These are phyloP conservation scores for Alouatta palliata DNA, from an alignment of 2,113 vertebrate species.

Conservation along the genomic window DNA sequence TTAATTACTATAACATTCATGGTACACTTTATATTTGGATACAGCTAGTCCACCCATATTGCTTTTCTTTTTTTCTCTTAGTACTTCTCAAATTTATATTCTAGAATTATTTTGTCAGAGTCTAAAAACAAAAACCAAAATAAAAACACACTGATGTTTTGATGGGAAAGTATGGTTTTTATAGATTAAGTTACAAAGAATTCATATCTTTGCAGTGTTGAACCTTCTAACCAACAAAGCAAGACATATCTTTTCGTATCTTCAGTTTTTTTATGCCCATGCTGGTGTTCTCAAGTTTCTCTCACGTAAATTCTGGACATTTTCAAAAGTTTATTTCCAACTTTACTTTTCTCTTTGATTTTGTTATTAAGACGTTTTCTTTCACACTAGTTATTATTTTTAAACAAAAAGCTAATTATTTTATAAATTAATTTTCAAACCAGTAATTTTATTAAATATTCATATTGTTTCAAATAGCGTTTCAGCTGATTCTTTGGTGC, in stretches of 20 bases:
- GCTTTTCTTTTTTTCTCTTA: background rate
- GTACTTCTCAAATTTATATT: background rate
- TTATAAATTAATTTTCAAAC: conserved; percentile 61
- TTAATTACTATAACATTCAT: conserved; percentile 28
- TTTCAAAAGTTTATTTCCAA: conserved; percentile 33
- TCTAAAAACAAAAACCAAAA: conserved; percentile 19
- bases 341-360: conserved; percentile 30
- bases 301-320: background rate
- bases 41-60: background rate
- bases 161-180: background rate
- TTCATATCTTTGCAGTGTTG: background rate
- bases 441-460: conserved; percentile 51
- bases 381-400: conserved; percentile 36
- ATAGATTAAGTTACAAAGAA: background rate
- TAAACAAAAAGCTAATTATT: conserved; percentile 61
- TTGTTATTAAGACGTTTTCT: conserved; percentile 46
- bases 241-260: background rate
- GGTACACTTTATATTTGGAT: background rate
- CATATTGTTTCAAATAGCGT: conserved; percentile 48
- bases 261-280: background rate
- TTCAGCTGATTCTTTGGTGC: conserved; percentile 23
- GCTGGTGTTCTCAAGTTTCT: background rate
- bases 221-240: background rate
- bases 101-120: background rate
- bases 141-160: background rate